phyloP scores from a whole-genome alignment of 2,797 vertebrate species.

The Danionella dracula region DNA sequence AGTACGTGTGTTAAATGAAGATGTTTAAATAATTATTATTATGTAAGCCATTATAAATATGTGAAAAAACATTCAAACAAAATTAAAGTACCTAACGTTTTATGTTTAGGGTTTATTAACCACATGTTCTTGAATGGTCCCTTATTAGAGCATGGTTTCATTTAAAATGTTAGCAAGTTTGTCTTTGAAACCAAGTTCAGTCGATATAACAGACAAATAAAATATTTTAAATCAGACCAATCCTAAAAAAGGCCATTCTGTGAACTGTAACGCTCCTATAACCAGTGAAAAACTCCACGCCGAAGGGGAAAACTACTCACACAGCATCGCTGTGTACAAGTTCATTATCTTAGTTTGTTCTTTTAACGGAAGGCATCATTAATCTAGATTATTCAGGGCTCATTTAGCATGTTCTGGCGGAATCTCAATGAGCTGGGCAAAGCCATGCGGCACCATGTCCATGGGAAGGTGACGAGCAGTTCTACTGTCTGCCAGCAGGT shows the following conservation, averaged over 20 bases:
- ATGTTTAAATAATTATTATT: too few species aligned
- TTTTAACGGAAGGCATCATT: constrained; percentile 27
- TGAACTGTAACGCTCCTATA: neutral
- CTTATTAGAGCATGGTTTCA: too few species aligned
- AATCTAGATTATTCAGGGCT: constrained; percentile 33
- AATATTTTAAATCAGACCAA: too few species aligned
- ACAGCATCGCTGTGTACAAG: neutral
- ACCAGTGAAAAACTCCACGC: constrained; percentile 26
- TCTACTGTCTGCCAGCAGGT: constrained; percentile 63
- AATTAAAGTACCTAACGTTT: too few species aligned
- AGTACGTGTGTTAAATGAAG: too few species aligned
- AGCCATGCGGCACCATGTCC: neutral
- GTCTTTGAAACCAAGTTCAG: too few species aligned
- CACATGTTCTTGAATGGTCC: too few species aligned
- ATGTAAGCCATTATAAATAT: too few species aligned
- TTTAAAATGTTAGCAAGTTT: too few species aligned
- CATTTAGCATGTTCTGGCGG: constrained; percentile 21
- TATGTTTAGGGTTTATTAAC: too few species aligned
- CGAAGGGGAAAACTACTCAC: neutral
- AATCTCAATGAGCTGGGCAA: constrained; percentile 13
- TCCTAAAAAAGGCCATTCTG: neutral
- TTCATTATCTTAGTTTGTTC: neutral
- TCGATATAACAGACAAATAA: neutral
- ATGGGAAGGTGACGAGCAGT: neutral
- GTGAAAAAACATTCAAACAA: too few species aligned